Percentiles rank a stretch among this genome's conserved stretches.
Conservation (phyloP, 2,797 vertebrate species). For the Notamacropus eugenii region DNA sequence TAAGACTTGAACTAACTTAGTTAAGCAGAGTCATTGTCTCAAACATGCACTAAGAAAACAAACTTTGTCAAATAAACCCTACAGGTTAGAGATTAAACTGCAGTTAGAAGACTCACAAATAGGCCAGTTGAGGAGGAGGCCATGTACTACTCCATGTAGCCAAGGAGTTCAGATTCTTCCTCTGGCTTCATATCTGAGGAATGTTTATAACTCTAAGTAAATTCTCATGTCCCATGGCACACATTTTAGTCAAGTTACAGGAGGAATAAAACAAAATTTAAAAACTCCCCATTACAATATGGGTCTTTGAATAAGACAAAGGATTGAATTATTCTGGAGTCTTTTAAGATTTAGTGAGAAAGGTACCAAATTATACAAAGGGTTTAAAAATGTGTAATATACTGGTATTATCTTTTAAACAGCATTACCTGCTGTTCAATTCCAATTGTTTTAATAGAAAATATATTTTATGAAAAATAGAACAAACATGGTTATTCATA, state of each 20-base stretch:
- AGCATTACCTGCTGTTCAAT: neutral
- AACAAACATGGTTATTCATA: neutral
- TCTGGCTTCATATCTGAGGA: neutral
- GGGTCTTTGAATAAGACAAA: neutral
- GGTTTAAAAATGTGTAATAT: neutral
- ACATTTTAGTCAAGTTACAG: neutral
- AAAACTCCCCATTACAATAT: neutral
- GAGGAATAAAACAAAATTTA: neutral
- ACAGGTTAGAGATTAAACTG: neutral
- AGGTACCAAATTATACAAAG: neutral
- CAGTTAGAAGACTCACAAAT: neutral
- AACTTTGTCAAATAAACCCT: neutral
- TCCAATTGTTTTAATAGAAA: neutral
- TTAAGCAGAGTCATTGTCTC: neutral
- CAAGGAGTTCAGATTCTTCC: neutral
- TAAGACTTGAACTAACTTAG: neutral
- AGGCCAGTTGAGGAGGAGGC: neutral
- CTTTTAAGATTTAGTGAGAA: neutral
- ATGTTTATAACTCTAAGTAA: neutral
- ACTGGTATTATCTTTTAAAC: neutral
- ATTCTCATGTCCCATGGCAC: neutral
- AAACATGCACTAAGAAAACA: neutral
- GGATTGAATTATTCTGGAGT: neutral
- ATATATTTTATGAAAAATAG: neutral
- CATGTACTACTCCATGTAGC: neutral